Percentiles rank a stretch among this genome's conserved stretches.
Conservation (phyloP, 2,888 invertebrate genomes). For the Malacosoma neustria region DNA sequence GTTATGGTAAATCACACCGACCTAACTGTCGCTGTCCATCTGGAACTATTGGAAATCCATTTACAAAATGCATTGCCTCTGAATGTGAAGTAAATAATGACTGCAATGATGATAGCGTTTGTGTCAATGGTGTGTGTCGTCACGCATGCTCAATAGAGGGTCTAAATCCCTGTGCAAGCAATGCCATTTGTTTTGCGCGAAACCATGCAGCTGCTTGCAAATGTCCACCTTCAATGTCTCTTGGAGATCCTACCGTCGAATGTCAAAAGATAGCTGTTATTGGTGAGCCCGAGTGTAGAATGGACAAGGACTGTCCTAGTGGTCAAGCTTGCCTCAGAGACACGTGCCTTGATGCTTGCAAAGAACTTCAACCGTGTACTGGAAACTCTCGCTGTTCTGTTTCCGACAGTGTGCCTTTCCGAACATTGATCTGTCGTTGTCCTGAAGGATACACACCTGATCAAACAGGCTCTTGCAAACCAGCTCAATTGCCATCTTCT, state of each 20-base stretch:
- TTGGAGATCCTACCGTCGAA: slow-evolving; percentile 86
- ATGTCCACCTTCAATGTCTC: slow-evolving; percentile 85
- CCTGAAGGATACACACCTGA: slow-evolving; percentile 90
- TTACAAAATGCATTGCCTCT: slow-evolving; percentile 82
- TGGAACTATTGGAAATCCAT: slow-evolving; percentile 87
- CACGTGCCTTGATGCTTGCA: slow-evolving; percentile 86
- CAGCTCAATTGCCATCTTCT: slow-evolving; percentile 79
- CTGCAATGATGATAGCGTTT: slow-evolving; percentile 84
- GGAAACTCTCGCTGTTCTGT: slow-evolving; percentile 86
- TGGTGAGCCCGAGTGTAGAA: slow-evolving; percentile 80
- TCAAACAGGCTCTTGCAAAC: slow-evolving; percentile 84
- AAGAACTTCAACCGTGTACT: slow-evolving; percentile 83
- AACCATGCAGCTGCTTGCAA: slow-evolving; percentile 88
- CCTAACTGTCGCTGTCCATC: slow-evolving; percentile 86
- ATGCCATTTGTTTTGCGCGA: slow-evolving; percentile 86
- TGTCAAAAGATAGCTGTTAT: slow-evolving; percentile 75
- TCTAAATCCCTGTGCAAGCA: slow-evolving; percentile 85
- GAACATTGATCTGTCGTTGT: slow-evolving; percentile 92
- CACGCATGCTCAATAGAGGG: slow-evolving; percentile 83
- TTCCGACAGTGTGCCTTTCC: slow-evolving; percentile 87
- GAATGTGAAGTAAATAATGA: slow-evolving; percentile 88
- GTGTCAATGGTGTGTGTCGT: slow-evolving; percentile 82
- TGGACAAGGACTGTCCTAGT: slow-evolving; percentile 87
- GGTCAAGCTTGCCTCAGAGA: slow-evolving; percentile 87
- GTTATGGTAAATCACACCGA: slow-evolving; percentile 86